Base-by-base conservation (phyloP, 2,797 vertebrate species). In the Ceyx erithaca region DNA sequence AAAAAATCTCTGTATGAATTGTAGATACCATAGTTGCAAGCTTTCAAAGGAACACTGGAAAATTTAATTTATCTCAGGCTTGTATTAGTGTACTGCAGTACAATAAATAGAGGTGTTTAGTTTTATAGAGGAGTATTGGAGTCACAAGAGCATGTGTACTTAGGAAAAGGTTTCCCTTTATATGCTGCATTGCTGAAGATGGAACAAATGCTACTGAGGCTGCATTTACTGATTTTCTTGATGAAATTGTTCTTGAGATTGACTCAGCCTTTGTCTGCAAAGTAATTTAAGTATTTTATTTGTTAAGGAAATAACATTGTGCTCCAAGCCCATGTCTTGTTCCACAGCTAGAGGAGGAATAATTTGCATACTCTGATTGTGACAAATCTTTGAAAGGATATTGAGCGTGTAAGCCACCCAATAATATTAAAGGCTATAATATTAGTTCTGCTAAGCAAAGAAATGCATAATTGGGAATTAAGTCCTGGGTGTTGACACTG, bases 201-300 rank as follows among this genome's bases (percentile, higher is more conserved):
- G 28, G 30, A 81, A 26, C 25, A 85, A 91, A 59, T 79, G 17
- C 15, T 73, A 11, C 62, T 51, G 21, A 66, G 31, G 51, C 6
- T 41, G 37, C 61, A 61, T 84, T 71, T 62, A 68, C n/a, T 20
- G 37, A 6, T 83, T 85, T 73, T 55, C 20, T 59, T 66, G 22
- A 52, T 81, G 21, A 87, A 83, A 68, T 51, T 66, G 3, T 64
- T 43, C n/a, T 71, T 52, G 55, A 68, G 37, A 25, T 71, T 80
- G 22, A 68, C 28, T 79, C 37, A 46, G 12, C 30, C 17, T 83
- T 80, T 87, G 18, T 71, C 17, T 66, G 31, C 15, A 13, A 75
- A 51, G 19, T 71, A 68, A 31, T 68, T 46, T 49, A 22, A 20
- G 4, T 70, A 16, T 84, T 93, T 82, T 58, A 54, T 89, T 94